phyloP scores from a whole-genome alignment of 1,140 invertebrate species.

The Drosophila sturtevanti region DNA sequence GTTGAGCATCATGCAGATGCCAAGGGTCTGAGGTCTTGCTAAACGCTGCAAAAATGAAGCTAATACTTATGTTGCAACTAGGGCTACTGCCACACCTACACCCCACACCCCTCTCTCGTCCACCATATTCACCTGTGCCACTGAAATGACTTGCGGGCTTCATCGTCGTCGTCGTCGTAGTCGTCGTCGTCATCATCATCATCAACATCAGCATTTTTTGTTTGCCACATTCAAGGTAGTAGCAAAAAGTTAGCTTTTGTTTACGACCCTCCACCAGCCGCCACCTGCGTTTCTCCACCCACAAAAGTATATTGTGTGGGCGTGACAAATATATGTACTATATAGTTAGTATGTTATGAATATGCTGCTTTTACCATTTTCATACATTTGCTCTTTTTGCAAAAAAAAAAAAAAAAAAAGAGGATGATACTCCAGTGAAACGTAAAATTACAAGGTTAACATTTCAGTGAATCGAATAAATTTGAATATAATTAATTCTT shows the following conservation, averaged over 20 bases:
- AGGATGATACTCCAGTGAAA: background rate
- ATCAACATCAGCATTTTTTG: constrained; percentile 7
- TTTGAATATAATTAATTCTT: background rate
- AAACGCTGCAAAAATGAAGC: constrained; percentile 75
- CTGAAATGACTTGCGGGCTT: constrained; percentile 68
- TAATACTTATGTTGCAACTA: constrained; percentile 77
- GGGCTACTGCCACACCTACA: constrained; percentile 42
- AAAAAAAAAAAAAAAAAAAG: background rate
- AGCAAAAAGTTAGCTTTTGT: constrained; percentile 52
- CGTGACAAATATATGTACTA: constrained; percentile 58
- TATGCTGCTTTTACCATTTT: constrained; percentile 48
- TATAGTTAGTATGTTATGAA: constrained; percentile 23
- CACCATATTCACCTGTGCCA: constrained; percentile 20
- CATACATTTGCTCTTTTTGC: constrained; percentile 48
- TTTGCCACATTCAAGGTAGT: constrained; percentile 45
- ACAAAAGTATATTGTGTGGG: constrained; percentile 54
- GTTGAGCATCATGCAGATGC: background rate
- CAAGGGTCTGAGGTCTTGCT: constrained; percentile 32
- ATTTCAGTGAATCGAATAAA: background rate
- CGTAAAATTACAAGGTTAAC: background rate
- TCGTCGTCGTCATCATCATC: constrained; percentile 42
- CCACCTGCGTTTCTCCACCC: background rate
- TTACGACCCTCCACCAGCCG: constrained; percentile 13
- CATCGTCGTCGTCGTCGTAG: constrained; percentile 44
- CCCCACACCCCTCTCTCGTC: background rate